phyloP scores from a whole-genome alignment of 2,113 vertebrate species.

The Cyanoliseus patagonus region DNA sequence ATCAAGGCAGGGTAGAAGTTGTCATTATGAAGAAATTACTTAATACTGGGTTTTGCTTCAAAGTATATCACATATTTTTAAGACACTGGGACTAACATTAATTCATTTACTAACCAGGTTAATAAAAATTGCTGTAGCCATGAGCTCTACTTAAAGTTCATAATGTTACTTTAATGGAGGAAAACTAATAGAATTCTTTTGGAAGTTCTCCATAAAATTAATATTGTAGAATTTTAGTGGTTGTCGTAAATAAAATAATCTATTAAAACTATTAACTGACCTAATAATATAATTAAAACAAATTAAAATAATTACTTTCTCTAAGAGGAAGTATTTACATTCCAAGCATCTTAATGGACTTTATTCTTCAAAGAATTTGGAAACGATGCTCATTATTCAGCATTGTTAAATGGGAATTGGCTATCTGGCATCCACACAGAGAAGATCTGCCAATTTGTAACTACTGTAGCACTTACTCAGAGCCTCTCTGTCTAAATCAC shows the following conservation, averaged over 20 bases:
- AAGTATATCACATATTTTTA: slow-evolving; percentile 34
- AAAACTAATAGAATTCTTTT: slow-evolving; percentile 70
- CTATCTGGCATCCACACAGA: background rate
- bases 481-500: slow-evolving; percentile 36
- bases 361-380: slow-evolving; percentile 4
- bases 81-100: slow-evolving; percentile 52
- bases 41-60: background rate
- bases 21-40: background rate
- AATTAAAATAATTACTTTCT: slow-evolving; percentile 69
- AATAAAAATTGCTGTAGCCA: slow-evolving; percentile 75
- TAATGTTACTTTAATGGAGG: slow-evolving; percentile 76
- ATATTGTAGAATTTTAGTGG: slow-evolving; percentile 65
- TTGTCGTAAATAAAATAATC: slow-evolving; percentile 55
- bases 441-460: slow-evolving; percentile 12
- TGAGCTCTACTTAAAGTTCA: slow-evolving; percentile 76
- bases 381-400: slow-evolving; percentile 37
- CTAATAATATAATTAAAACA: slow-evolving; percentile 74
- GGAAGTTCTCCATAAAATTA: slow-evolving; percentile 78
- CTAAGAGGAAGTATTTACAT: slow-evolving; percentile 43
- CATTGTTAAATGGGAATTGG: background rate
- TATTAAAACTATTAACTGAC: slow-evolving; percentile 71
- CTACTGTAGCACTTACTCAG: background rate
- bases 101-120: slow-evolving; percentile 74
- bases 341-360: slow-evolving; percentile 15
- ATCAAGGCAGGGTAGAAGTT: background rate